Evolutionary conservation across 2,113 vertebrate species (phyloP).

Genomic region (Calonectris borealis): DNA sequence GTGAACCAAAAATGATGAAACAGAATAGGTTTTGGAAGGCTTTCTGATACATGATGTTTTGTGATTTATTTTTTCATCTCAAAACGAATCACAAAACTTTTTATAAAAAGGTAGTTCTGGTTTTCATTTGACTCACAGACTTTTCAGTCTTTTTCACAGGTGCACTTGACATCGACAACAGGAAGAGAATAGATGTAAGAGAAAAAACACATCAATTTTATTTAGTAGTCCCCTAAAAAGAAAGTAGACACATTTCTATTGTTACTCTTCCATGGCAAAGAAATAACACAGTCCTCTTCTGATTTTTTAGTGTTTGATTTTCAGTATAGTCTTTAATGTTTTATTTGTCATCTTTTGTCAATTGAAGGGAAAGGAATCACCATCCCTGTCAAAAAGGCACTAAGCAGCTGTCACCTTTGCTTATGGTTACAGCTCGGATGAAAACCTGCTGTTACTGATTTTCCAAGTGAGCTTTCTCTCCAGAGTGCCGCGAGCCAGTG

Average conservation of each 20-base stretch:
- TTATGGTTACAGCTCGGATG: neutral
- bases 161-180: neutral
- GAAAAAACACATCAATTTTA: neutral
- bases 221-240: neutral
- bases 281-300: neutral
- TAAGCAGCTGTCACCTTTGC: neutral
- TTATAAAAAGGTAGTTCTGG: neutral
- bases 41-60: neutral
- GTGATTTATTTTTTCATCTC: neutral
- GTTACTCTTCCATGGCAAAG: neutral
- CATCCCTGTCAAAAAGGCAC: neutral
- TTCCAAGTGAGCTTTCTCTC: neutral
- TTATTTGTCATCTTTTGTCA: neutral
- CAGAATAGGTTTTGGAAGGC: neutral
- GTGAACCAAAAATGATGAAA: neutral
- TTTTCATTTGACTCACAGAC: neutral
- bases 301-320: neutral
- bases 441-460: neutral
- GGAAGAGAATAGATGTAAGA: neutral
- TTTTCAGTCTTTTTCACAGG: neutral
- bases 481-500: neutral
- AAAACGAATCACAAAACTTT: neutral
- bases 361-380: neutral
- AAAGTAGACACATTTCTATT: neutral
- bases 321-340: neutral